A percentile compares a stretch with the other conserved stretches of the same genome.
These are phyloP conservation scores for roundworm (Caenorhabditis elegans) DNA, from an alignment of 1,140 invertebrate genomes.

Conservation along the genomic window DNA sequence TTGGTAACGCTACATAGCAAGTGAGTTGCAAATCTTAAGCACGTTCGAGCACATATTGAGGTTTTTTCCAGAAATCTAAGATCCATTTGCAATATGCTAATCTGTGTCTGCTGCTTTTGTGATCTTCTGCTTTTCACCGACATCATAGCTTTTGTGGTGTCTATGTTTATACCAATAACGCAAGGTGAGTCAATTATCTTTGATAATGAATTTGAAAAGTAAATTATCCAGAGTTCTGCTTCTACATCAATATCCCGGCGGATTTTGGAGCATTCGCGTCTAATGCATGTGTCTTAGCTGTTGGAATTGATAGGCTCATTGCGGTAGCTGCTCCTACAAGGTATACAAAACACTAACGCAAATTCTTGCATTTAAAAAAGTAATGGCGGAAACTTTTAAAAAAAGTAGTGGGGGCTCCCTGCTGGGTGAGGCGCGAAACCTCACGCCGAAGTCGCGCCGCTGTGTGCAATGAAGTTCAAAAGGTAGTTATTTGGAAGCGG, in stretches of 20 bases:
- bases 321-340: background rate
- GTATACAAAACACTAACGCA: too few species aligned
- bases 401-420: too few species aligned
- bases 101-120: background rate
- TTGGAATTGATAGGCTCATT: background rate
- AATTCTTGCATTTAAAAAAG: too few species aligned
- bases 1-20: background rate
- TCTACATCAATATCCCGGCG: background rate
- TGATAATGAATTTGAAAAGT: too few species aligned
- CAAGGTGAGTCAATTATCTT: background rate
- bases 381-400: too few species aligned
- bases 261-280: constrained; percentile 1
- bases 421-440: too few species aligned
- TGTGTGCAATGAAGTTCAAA: too few species aligned
- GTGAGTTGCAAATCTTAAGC: background rate
- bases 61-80: background rate
- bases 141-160: background rate
- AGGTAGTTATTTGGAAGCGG: too few species aligned
- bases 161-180: background rate
- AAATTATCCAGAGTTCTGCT: constrained; percentile 7
- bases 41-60: background rate
- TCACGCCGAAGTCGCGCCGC: too few species aligned
- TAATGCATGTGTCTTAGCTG: background rate
- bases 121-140: background rate
- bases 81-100: background rate